Percentiles rank a stretch among this genome's conserved stretches.
These are phyloP conservation scores for Thecocarcelia acutangulata DNA, from an alignment of 2,888 invertebrate genomes.

Conservation along the genomic window DNA sequence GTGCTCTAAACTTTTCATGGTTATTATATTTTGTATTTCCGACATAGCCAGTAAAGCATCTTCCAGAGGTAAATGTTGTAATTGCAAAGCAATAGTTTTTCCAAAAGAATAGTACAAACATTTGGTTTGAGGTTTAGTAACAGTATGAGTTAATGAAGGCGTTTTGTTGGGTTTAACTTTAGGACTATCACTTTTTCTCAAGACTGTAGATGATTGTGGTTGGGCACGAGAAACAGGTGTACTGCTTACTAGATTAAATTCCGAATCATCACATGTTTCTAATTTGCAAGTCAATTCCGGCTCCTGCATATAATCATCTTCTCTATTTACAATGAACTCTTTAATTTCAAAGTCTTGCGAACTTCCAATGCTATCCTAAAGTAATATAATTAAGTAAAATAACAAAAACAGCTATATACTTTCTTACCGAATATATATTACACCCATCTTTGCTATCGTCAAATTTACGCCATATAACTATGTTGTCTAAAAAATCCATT, in stretches of 20 bases:
- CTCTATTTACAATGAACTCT: background rate
- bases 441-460: background rate
- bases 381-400: too few species aligned
- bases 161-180: background rate
- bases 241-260: background rate
- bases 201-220: background rate
- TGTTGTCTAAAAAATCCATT: slow-evolving; percentile 61
- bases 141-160: too few species aligned
- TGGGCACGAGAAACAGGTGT: background rate
- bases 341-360: background rate
- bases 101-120: slow-evolving; percentile 34
- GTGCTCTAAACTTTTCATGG: slow-evolving; percentile 34
- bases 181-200: background rate
- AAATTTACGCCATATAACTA: slow-evolving; percentile 56
- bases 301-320: slow-evolving; percentile 1
- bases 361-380: slow-evolving; percentile 26
- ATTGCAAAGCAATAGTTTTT: slow-evolving; percentile 38
- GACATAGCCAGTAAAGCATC: slow-evolving; percentile 36
- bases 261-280: background rate
- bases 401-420: too few species aligned
- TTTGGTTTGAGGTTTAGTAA: background rate
- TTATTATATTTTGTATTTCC: slow-evolving; percentile 35
- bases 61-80: slow-evolving; percentile 35
- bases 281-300: slow-evolving; percentile 24
- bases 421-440: slow-evolving; percentile 27